Percentiles rank a stretch among this genome's conserved stretches.
Evolutionary conservation across 2,797 vertebrate genomes (phyloP).

Genomic region (Cetoscarus ocellatus): DNA sequence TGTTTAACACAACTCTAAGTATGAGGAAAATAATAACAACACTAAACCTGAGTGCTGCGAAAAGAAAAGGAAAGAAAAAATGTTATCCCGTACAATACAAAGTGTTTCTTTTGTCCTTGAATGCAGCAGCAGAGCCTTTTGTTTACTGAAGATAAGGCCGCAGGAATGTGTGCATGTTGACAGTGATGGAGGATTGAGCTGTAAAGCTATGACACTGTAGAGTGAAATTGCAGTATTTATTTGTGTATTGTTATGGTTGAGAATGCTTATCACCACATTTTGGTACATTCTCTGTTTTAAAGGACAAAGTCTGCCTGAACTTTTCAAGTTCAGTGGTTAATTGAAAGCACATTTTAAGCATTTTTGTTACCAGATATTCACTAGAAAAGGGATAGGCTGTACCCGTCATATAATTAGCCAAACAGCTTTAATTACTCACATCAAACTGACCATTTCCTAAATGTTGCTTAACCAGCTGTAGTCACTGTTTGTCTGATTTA

Average conservation of each 20-base stretch:
- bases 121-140: slow-evolving; percentile 30
- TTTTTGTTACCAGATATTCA: no score
- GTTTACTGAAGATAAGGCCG: slow-evolving; percentile 39
- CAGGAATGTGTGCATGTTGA: slow-evolving; percentile 32
- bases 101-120: slow-evolving; percentile 51
- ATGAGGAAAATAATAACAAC: slow-evolving; percentile 49
- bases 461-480: no score
- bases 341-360: no score
- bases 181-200: slow-evolving; percentile 40
- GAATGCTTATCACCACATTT: neutral
- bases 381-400: no score
- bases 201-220: slow-evolving; percentile 22
- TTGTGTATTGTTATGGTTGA: neutral
- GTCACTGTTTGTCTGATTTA: no score
- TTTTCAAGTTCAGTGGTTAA: slow-evolving; percentile 17
- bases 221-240: slow-evolving; percentile 26
- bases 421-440: no score
- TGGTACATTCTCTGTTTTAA: slow-evolving; percentile 2
- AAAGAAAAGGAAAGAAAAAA: neutral
- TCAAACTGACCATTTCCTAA: no score
- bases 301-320: slow-evolving; percentile 33
- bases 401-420: no score
- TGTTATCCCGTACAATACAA: slow-evolving; percentile 14
- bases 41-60: slow-evolving; percentile 22
- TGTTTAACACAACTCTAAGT: slow-evolving; percentile 42